phyloP scores from a whole-genome alignment of 2,888 invertebrate genomes.

The Eupsilia transversa region DNA sequence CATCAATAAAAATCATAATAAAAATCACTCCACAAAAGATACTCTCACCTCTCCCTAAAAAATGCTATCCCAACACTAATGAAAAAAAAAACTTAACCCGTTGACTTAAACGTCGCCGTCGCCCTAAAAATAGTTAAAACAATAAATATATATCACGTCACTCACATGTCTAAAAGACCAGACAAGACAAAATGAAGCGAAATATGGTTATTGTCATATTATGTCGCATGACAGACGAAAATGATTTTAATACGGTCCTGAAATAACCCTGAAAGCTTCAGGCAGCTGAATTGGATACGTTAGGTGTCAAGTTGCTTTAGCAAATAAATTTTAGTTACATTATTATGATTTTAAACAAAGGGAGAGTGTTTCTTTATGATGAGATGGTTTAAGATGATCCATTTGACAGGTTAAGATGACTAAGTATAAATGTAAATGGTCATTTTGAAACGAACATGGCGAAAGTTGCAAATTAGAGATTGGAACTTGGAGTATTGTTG shows the following conservation, averaged over 20 bases:
- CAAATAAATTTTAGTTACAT: constrained; percentile 63
- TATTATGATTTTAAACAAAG: constrained; percentile 63
- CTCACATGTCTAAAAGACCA: constrained; percentile 69
- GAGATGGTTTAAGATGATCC: constrained; percentile 29
- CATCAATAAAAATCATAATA: not conserved
- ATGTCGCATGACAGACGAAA: constrained; percentile 80
- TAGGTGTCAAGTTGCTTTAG: constrained; percentile 57
- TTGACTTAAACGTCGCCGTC: constrained; percentile 49
- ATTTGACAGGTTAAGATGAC: constrained; percentile 29
- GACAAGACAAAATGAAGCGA: constrained; percentile 75
- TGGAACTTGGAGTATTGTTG: not conserved
- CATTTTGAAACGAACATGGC: not conserved
- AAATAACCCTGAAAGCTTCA: constrained; percentile 74
- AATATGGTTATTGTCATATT: constrained; percentile 84
- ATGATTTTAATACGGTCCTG: constrained; percentile 72
- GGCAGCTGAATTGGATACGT: constrained; percentile 69
- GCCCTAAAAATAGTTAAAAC: constrained; percentile 71
- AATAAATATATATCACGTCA: constrained; percentile 77
- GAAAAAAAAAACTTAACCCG: constrained; percentile 31
- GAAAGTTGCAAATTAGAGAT: not conserved
- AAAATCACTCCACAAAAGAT: not conserved
- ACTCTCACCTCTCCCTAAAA: constrained; percentile 1
- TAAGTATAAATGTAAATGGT: not conserved
- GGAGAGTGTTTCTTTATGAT: constrained; percentile 46
- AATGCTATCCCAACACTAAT: constrained; percentile 2